Evolutionary conservation across 2,888 invertebrate genomes (phyloP), one percentile per base, ranked within the genome.

Genomic region (Luperina testacea): DNA sequence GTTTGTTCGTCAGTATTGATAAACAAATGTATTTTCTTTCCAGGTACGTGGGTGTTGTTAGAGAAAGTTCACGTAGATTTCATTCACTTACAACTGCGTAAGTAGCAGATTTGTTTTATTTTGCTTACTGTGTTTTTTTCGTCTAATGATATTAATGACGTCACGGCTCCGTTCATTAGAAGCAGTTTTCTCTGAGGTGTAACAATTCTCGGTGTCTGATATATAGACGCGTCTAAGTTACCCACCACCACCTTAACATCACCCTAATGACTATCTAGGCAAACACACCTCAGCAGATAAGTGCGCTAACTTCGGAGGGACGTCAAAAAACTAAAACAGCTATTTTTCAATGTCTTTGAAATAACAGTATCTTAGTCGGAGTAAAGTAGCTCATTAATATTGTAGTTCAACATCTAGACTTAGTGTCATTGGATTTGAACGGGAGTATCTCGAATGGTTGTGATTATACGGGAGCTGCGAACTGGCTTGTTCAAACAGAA

Each of bases 1-100:
- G 48, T 78, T 73, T 32, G 65, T 83, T 74, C 57, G 51, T 86
- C 85, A 86, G 74, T 80, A 82, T 87, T 88, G 82, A 90, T 78
- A 65, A 81, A 73, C 61, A 72, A 68, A 77, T 83, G 82, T 89
- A 85, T 89, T 92, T 91, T 84, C 77, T 92, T 95, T 93, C 3
- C 96, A 96, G 96, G 96, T 96, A 96, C 93, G 96, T 96, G 92
- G 92, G 92, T 93, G 94, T 94, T 93, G 94, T 92, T 94, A 95
- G 92, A 94, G 94, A 94, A 94, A 93, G 83, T 93, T 92, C 90
- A 93, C 91, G 91, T 94, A 93, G 91, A 92, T 94, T 91, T 93
- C 92, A 92, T 94, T 93, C 90, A 92, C 93, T 94, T 91, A 87
- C 87, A 87, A 93, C 91, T 94, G 93, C 93, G 95, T 96, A 95